Conservation (phyloP, 2,797 vertebrate genomes). For the Hylomyscus alleni region DNA sequence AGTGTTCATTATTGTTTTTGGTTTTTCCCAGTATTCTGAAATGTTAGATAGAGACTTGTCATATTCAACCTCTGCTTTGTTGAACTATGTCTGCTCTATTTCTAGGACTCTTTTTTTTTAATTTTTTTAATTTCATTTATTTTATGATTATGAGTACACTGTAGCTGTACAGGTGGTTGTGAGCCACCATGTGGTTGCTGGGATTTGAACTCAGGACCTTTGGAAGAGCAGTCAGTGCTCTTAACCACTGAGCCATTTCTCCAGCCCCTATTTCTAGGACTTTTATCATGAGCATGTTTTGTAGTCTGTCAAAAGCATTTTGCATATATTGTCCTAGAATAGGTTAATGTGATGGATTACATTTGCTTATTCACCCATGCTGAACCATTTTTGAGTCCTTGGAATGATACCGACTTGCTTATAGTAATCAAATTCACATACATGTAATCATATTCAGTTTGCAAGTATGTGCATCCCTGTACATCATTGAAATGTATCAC, state of each 20-base stretch:
- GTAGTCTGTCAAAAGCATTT: neutral
- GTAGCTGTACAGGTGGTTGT: too few species aligned
- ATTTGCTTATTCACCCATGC: neutral
- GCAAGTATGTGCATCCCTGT: neutral
- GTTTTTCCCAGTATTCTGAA: neutral
- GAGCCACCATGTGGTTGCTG: too few species aligned
- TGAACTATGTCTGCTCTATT: neutral
- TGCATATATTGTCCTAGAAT: too few species aligned
- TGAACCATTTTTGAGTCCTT: neutral
- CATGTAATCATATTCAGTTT: neutral
- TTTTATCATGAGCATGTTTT: neutral
- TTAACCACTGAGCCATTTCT: too few species aligned
- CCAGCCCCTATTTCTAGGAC: neutral
- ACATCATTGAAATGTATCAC: neutral
- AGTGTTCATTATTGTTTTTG: neutral
- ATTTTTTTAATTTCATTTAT: too few species aligned
- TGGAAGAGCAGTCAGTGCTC: too few species aligned
- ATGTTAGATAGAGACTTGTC: neutral
- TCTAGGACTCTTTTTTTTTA: too few species aligned
- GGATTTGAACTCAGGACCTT: too few species aligned
- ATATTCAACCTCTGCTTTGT: neutral
- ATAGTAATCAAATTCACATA: neutral
- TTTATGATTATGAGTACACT: too few species aligned
- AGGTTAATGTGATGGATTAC: too few species aligned
- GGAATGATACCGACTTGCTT: neutral